Conservation (phyloP, 2,113 vertebrate genomes). For the Melierax canorus region DNA sequence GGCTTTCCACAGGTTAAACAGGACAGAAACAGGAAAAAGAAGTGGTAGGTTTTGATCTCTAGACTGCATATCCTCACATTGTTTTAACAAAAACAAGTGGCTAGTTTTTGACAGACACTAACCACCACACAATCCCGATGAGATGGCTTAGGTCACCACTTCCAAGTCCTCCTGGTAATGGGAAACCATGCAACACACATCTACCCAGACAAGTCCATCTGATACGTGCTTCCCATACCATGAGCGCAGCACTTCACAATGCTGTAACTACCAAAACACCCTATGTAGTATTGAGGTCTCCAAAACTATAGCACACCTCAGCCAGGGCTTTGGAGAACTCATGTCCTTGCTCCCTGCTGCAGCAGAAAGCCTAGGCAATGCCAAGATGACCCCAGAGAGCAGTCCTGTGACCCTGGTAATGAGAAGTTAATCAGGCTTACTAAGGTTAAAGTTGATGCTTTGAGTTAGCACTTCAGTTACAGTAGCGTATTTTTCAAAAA, state of each 20-base stretch:
- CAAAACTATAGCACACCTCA: neutral
- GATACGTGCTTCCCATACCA: rapidly evolving
- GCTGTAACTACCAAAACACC: neutral
- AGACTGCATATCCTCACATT: neutral
- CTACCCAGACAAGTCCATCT: neutral
- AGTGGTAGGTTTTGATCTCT: neutral
- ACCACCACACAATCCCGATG: neutral
- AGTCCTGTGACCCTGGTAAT: neutral
- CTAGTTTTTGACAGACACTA: neutral
- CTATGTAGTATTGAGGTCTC: neutral
- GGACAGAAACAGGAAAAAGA: neutral
- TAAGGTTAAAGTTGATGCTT: neutral
- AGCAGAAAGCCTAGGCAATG: neutral
- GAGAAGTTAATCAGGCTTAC: neutral
- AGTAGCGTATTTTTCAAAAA: neutral
- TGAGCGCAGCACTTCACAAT: neutral
- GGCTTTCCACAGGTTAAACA: neutral
- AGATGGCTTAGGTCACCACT: neutral
- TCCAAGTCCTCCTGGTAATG: neutral
- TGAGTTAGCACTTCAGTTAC: neutral
- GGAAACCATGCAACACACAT: neutral
- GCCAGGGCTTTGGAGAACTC: neutral
- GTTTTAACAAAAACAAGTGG: neutral
- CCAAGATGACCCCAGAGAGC: neutral
- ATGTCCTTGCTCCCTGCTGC: neutral